Evolutionary conservation across 2,113 vertebrate genomes (phyloP), one percentile per base, ranked within the genome.

Genomic region (Lepus timidus): DNA sequence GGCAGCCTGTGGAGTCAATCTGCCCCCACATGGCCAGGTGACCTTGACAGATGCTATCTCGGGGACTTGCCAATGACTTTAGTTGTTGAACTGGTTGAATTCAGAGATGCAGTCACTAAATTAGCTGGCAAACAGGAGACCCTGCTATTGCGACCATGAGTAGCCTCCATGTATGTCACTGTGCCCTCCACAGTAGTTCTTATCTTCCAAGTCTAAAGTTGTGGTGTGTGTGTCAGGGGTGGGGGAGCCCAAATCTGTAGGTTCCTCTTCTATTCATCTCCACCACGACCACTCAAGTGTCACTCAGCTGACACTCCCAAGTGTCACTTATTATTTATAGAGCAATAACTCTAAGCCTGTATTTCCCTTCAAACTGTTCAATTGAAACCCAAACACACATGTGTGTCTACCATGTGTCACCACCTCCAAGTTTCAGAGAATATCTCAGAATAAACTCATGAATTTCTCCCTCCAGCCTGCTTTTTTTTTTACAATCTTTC

Each of bases 391-490:
- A 27, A 5, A 44, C 16, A 27, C 74, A 6, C n/a, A 1, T 16
- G 36, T 20, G 10, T 8, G 7, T 8, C 27, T 25, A 2, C 27
- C 3, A 25, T 2, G 9, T 22, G 4, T 6, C 31, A 22, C 55
- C 55, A 9, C 65, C 27, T 31, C 58, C 16, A 3, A 2, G 29
- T 1, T 29, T 62, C 8, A 14, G 55, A 49, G 68, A 36, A 1
- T 23, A 23, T 51, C 83, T 0, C 36, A 22, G 80, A 71, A 52
- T 0, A 12, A 10, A 12, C 49, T 13, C 33, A 0, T 9, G 7
- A 14, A 11, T 0, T 11, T 6, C n/a, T 62, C 51, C 31, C 5
- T 31, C 1, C 4, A 5, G 39, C 20, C 75, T 1, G 6, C 55
- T 16, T 49, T 7, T 7, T 7, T 12, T 31, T 74, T n/a, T 31